Evolutionary conservation across 1,140 invertebrate species (phyloP), one percentile per base, ranked within the genome.

Genomic region (Temnothorax curvispinosus): DNA sequence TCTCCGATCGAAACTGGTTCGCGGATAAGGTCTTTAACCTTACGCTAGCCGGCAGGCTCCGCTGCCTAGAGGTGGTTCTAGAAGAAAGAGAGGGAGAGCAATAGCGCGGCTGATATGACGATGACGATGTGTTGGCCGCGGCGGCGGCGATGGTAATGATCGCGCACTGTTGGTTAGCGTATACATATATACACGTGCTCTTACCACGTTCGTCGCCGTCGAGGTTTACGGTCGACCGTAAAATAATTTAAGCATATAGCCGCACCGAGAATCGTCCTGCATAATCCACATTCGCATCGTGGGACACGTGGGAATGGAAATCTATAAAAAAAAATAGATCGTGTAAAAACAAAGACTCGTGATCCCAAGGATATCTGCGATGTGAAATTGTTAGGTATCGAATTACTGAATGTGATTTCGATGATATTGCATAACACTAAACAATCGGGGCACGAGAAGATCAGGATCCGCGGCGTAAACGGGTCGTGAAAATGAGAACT

Each of bases 11-110:
- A 88, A 91, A 90, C 90, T 91, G 91, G 91, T 92, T 92, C 91
- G 89, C 87, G 89, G 91, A 89, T 89, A 90, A 90, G 91, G 91
- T 92, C 91, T 92, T 92, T 91, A 92, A 92, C 92, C 92, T 92
- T 90, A 86, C 58, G 44, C 60, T 69, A 69, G 62, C 71, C 44
- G 56, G 62, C 52, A 27, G 62, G 85, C 60, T 87, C 64, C 64
- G 74, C 35, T 60, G 72, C 47, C 47, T 67, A 85, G 84, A 67
- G 64, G 76, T 78, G 18, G 47, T 32, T 82, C 62, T 90, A 90
- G 64, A 47, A 77, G 62, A 62, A 41, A 44, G 64, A 21, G 65
- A 58, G 50, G 44, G n/a, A 54, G 35, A 32, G n/a, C 38, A 71
- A 78, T 76, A 76, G 54, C 60, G 52, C 71, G 56, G 76, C 50